Evolutionary conservation across 2,888 invertebrate genomes (phyloP).

Genomic region (Rotaria sp.): DNA sequence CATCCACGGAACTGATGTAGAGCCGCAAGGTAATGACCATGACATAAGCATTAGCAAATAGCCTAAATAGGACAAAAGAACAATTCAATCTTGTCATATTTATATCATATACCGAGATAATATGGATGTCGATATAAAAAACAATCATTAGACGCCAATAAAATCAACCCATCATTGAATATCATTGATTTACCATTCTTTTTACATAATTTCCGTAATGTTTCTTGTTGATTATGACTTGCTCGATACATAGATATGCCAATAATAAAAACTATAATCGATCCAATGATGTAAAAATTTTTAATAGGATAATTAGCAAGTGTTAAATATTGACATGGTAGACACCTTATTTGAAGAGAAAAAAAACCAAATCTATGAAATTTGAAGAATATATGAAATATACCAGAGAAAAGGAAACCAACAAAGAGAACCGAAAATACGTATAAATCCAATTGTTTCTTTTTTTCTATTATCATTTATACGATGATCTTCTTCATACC

Average conservation of each 20-base stretch:
- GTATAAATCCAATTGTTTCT: not conserved
- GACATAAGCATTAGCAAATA: slow-evolving; percentile 70
- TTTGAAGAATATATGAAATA: not conserved
- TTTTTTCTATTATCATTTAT: not conserved
- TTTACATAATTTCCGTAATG: not conserved
- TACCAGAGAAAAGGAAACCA: not conserved
- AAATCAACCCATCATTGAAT: slow-evolving; percentile 41
- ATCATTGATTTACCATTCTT: not conserved
- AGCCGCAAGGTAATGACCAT: slow-evolving; percentile 49
- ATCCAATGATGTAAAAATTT: not conserved
- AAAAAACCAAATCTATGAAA: not conserved
- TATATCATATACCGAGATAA: slow-evolving; percentile 56
- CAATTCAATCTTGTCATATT: not conserved
- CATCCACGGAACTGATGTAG: not conserved
- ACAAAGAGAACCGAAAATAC: not conserved
- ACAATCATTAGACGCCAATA: slow-evolving; percentile 73
- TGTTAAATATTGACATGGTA: not conserved
- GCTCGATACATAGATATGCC: not conserved
- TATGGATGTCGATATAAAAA: slow-evolving; percentile 77
- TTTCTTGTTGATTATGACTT: not conserved
- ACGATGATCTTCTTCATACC: not conserved
- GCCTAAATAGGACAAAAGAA: slow-evolving; percentile 60
- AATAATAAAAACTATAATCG: not conserved
- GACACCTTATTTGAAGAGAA: not conserved
- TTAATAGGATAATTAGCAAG: not conserved